Conservation (phyloP, 2,888 invertebrate genomes). For the Nemotelus pantherinus region DNA sequence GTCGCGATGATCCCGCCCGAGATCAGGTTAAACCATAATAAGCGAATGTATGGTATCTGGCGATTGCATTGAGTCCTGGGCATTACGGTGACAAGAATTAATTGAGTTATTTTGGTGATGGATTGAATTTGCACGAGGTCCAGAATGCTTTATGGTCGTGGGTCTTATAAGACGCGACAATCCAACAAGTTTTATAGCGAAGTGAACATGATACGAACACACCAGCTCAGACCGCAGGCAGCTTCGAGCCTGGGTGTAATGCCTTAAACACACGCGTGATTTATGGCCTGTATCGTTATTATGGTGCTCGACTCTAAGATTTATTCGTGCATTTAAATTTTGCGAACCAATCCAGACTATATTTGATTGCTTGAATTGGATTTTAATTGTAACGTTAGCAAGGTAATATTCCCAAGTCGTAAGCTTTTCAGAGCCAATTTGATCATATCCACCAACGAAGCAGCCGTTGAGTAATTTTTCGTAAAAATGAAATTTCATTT, state of each 20-base stretch:
- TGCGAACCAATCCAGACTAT: slow-evolving; percentile 32
- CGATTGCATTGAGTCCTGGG: slow-evolving; percentile 50
- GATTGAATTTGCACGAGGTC: slow-evolving; percentile 30
- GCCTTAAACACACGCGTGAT: slow-evolving; percentile 32
- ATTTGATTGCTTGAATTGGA: slow-evolving; percentile 38
- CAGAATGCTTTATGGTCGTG: slow-evolving; percentile 32
- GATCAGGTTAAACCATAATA: slow-evolving; percentile 37
- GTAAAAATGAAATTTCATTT: too few relatives aligned
- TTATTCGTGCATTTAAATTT: slow-evolving; percentile 39
- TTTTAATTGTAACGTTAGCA: slow-evolving; percentile 39
- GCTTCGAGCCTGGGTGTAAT: slow-evolving; percentile 13
- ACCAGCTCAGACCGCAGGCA: slow-evolving; percentile 15
- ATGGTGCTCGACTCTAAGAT: slow-evolving; percentile 33
- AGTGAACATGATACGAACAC: slow-evolving; percentile 37
- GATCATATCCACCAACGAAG: background rate
- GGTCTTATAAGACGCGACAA: slow-evolving; percentile 35
- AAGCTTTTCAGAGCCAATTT: background rate
- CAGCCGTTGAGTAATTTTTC: too few relatives aligned
- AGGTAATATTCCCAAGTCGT: slow-evolving; percentile 28
- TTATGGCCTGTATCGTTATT: slow-evolving; percentile 24
- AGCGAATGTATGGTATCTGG: background rate
- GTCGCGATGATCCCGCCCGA: slow-evolving; percentile 30
- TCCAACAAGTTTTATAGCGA: slow-evolving; percentile 40
- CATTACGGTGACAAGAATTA: slow-evolving; percentile 66
- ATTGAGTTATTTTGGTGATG: slow-evolving; percentile 62